A percentile compares a stretch with the other conserved stretches of the same genome.
Conservation (phyloP, 2,113 vertebrate species). For the Brachionichthys hirsutus region DNA sequence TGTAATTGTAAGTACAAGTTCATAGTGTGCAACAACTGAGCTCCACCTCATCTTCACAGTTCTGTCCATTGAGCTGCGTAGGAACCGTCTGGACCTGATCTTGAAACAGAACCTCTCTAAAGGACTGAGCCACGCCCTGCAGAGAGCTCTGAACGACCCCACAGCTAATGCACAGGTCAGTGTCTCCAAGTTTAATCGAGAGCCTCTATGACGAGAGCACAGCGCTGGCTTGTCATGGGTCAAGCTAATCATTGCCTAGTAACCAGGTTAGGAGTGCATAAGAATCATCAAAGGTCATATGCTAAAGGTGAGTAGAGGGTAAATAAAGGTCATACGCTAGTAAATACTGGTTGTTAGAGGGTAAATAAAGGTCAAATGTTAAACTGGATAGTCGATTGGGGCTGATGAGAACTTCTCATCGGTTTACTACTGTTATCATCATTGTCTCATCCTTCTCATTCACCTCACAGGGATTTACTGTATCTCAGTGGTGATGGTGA, state of each 20-base stretch:
- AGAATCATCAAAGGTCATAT: not conserved
- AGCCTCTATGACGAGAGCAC: not conserved
- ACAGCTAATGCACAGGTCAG: slow-evolving; percentile 83
- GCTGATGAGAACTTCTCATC: too few relatives aligned
- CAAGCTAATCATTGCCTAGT: not conserved
- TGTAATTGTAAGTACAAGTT: too few relatives aligned
- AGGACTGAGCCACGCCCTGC: slow-evolving; percentile 86
- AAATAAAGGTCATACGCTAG: not conserved
- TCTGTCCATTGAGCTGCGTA: slow-evolving; percentile 85
- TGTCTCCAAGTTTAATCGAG: slow-evolving; percentile 18
- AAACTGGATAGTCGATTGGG: not conserved
- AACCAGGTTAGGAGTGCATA: not conserved
- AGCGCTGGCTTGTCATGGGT: too few relatives aligned
- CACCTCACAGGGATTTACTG: slow-evolving; percentile 13
- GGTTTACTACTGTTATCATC: not conserved
- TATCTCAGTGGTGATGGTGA: slow-evolving; percentile 7
- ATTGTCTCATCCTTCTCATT: slow-evolving; percentile 11
- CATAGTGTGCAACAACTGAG: not conserved
- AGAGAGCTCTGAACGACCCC: slow-evolving; percentile 87
- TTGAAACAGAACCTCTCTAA: slow-evolving; percentile 84
- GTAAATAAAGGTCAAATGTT: not conserved
- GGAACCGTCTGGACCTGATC: slow-evolving; percentile 77
- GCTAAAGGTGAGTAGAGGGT: not conserved
- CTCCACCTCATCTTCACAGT: slow-evolving; percentile 70
- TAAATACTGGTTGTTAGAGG: not conserved